Evolutionary conservation across 53 echinoderm and acorn worm species (phyloP).

Genomic region (Patiria pectinifera): DNA sequence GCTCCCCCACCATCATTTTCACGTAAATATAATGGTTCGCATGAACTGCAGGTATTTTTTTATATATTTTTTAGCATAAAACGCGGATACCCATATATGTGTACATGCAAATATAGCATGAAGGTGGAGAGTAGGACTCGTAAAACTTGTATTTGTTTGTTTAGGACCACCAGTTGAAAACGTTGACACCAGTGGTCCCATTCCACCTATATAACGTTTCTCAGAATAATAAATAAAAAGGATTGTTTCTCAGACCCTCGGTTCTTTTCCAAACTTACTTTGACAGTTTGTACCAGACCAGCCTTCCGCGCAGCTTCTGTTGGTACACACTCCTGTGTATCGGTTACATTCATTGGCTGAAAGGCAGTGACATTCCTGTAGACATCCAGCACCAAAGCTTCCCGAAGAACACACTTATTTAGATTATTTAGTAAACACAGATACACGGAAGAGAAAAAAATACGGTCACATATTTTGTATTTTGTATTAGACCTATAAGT

Average conservation of each 20-base stretch:
- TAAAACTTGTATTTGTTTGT: too few relatives aligned
- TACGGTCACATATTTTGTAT: background rate
- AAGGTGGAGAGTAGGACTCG: too few relatives aligned
- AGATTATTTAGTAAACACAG: background rate
- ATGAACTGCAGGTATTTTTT: too few relatives aligned
- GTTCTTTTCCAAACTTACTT: conserved; percentile 23
- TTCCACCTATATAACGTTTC: background rate
- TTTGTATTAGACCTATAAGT: too few relatives aligned
- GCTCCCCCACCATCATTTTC: too few relatives aligned
- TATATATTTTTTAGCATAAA: too few relatives aligned
- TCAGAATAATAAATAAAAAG: background rate
- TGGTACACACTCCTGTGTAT: conserved; percentile 59
- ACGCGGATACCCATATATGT: too few relatives aligned
- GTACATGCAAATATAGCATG: too few relatives aligned
- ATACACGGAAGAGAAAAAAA: background rate
- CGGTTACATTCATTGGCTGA: conserved; percentile 23
- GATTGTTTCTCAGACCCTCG: too few relatives aligned
- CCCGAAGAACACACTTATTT: background rate
- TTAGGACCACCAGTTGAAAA: too few relatives aligned
- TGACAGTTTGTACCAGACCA: conserved; percentile 72
- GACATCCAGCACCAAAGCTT: conserved; percentile 53
- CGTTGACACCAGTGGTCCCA: background rate
- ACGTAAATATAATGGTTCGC: too few relatives aligned
- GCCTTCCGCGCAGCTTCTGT: conserved; percentile 52
- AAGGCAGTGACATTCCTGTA: conserved; percentile 57